Base-by-base conservation (phyloP, 2,113 vertebrate species). In the Sakesphorus luctuosus region DNA sequence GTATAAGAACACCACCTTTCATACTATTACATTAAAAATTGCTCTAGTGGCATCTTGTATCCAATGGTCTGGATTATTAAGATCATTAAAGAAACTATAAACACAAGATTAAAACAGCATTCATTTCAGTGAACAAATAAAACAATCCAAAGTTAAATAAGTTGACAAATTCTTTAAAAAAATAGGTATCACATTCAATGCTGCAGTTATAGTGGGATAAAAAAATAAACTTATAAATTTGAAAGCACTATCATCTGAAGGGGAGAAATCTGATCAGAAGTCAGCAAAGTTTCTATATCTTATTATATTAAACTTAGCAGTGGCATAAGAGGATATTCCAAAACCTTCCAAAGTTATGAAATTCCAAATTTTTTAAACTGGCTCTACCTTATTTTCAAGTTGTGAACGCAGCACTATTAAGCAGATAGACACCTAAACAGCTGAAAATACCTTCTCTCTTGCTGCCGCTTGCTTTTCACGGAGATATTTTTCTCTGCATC, bases 401-500 rank as follows among this genome's bases (percentile, higher is more conserved):
- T 74, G 31, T 24, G 36, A 81, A 50, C 12, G 26, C 8, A 38
- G 29, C 38, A 73, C 33, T 29, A 46, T 12, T 40, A 79, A 31
- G 36, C 14, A 79, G 33, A 83, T 0, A 65, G n/a, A 25, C 29
- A 21, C 7, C 21, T 36, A 62, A 58, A 10, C 46, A 52, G 67
- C 50, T 50, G 61, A 59, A 86, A 56, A 55, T 98, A 99, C 99
- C 99, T 99, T 99, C 92, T 99, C 99, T 90, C 99, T 98, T 80
- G 99, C 99, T 47, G 99, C 99, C 33, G 99, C 99, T 97, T 99
- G 99, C 83, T 99, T 99, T 96, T 99, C 99, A 80, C 99, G 98
- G 62, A 99, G 98, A 79, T 99, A 99, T 88, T 99, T 99, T 90
- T 99, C 99, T 87, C 99, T 98, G 97, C 99, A 99, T 69, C 99